phyloP scores from a whole-genome alignment of 2,888 invertebrate genomes.

The Meiosimyza decipiens region DNA sequence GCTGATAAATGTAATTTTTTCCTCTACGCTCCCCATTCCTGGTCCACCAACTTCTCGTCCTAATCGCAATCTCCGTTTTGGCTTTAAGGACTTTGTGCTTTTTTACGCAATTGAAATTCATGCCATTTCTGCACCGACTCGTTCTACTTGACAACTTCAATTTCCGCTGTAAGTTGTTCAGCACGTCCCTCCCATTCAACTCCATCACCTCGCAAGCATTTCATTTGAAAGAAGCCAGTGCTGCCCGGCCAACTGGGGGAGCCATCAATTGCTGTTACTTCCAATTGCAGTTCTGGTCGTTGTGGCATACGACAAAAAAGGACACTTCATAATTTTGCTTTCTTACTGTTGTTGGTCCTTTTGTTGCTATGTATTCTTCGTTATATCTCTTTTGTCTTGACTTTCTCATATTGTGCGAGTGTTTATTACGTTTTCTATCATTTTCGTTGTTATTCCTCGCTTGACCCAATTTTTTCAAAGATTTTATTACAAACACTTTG shows the following conservation, averaged over 20 bases:
- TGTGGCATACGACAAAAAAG: neutral
- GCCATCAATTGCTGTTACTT: too few relatives aligned
- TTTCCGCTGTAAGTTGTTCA: neutral
- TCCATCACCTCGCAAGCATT: too few relatives aligned
- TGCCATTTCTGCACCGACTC: neutral
- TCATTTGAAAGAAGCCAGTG: too few relatives aligned
- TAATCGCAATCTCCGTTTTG: neutral
- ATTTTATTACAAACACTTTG: constrained; percentile 26
- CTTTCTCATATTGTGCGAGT: neutral
- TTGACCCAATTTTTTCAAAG: constrained; percentile 24
- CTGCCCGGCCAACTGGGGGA: too few relatives aligned
- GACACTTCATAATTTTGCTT: constrained; percentile 19
- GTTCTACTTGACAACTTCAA: constrained; percentile 1
- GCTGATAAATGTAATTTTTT: neutral
- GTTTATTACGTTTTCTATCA: neutral
- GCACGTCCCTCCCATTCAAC: neutral
- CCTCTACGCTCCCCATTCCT: neutral
- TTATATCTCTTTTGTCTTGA: neutral
- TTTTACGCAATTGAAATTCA: constrained; percentile 6
- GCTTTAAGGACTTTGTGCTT: neutral
- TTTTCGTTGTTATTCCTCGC: neutral
- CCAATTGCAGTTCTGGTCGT: neutral
- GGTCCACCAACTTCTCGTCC: neutral
- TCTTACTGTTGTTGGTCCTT: neutral
- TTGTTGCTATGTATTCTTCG: too few relatives aligned